Evolutionary conservation across 1,140 invertebrate genomes (phyloP).

Genomic region (Meteorus sp.): DNA sequence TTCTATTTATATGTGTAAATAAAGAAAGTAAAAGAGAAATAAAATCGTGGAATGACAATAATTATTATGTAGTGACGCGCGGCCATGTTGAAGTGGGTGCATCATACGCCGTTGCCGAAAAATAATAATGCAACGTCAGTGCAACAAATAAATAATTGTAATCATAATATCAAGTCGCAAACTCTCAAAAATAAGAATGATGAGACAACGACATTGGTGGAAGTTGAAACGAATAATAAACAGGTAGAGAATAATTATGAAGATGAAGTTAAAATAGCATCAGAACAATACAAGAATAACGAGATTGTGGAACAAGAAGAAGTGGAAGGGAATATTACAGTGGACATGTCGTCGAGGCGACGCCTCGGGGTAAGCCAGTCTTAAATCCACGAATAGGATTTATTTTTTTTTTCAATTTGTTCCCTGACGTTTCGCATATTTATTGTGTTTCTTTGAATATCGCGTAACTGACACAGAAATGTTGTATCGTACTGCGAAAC

Average conservation of each 20-base stretch:
- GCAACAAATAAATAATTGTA: too few relatives aligned
- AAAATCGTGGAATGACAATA: conserved; percentile 1
- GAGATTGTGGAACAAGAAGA: conserved; percentile 19
- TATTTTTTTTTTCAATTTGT: not conserved
- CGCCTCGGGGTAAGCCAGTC: conserved; percentile 37
- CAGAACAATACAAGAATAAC: conserved; percentile 26
- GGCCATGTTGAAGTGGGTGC: conserved; percentile 57
- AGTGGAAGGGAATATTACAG: conserved; percentile 27
- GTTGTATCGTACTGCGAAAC: too few relatives aligned
- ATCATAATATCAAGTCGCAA: too few relatives aligned
- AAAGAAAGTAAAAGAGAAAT: not conserved
- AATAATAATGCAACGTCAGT: conserved; percentile 34
- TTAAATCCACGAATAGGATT: not conserved
- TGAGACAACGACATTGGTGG: conserved; percentile 16
- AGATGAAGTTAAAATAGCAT: conserved; percentile 17
- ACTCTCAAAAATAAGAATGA: too few relatives aligned
- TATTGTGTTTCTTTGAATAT: too few relatives aligned
- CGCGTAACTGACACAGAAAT: too few relatives aligned
- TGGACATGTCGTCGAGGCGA: conserved; percentile 30
- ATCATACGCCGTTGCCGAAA: conserved; percentile 47
- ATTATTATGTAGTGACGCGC: conserved; percentile 24
- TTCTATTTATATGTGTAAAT: too few relatives aligned
- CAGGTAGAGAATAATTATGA: not conserved
- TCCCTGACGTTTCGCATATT: too few relatives aligned
- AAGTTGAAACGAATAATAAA: conserved; percentile 17